Evolutionary conservation across 2,888 invertebrate genomes (phyloP), one percentile per base, ranked within the genome.

Genomic region (Peribatodes rhomboidaria): DNA sequence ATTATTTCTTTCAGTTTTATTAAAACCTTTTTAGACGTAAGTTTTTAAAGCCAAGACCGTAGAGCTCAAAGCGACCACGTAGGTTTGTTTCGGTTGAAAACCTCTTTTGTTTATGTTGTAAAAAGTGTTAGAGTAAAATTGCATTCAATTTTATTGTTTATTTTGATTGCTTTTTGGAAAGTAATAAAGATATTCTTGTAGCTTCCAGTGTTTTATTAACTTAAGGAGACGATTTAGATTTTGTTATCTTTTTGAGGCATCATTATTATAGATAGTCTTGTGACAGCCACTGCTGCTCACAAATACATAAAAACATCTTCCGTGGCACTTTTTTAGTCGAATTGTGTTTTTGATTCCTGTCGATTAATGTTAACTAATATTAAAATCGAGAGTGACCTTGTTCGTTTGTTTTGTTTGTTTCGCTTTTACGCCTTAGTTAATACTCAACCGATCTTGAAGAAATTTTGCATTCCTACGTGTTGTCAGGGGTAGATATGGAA

Each of bases 81-180:
- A 67, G 69, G 27, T 59, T 47, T 46, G 27, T 2, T 7, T 31
- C 27, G 44, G 41, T 41, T 13, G 27, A 44, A n/a, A 10, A 54
- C 35, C 61, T 67, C 52, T 65, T 66, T 66, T 42, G 54, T 54
- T 52, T 63, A 61, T 50, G 61, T 68, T n/a, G 67, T 71, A 74
- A 84, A 85, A 83, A 81, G 84, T 87, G 86, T 83, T 78, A 77
- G 81, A 71, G 79, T 80, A 83, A 86, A 88, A 89, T 87, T 83
- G 82, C 80, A 69, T 88, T 82, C 74, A 69, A 72, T 88, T 89
- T 90, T 89, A 89, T 88, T 80, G 86, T 88, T 90, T 89, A 88
- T 90, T 90, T 90, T 89, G 86, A 90, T 87, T 82, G 81, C 83
- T 73, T 76, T 72, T 77, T 70, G 61, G 56, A 67, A 71, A 59